These are phyloP conservation scores for Poliocrania exsul DNA, from an alignment of 2,797 vertebrate species.

Conservation along the genomic window DNA sequence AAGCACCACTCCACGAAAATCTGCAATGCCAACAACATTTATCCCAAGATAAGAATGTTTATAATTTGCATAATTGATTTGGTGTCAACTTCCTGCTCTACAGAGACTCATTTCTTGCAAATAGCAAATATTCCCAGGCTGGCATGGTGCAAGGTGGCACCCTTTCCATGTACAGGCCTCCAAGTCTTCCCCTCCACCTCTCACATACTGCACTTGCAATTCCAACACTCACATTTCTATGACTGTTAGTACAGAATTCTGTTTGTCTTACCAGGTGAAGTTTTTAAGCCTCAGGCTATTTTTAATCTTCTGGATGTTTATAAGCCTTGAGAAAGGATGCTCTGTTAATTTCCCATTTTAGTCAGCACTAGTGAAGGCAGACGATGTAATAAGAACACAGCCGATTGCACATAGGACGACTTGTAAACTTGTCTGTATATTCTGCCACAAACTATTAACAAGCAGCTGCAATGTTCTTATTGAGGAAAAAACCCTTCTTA, in stretches of 20 bases:
- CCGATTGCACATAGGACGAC: background rate
- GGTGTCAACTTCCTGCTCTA: background rate
- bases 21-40: background rate
- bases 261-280: background rate
- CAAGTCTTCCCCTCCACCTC: background rate
- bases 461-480: background rate
- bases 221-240: background rate
- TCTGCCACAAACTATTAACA: conserved; percentile 38
- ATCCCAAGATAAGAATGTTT: background rate
- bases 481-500: background rate
- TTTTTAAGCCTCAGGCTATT: conserved; percentile 3
- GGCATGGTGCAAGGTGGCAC: background rate
- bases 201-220: background rate
- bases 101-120: background rate
- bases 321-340: background rate
- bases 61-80: background rate
- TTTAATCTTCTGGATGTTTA: conserved; percentile 31
- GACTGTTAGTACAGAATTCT: background rate
- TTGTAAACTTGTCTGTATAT: conserved; percentile 30
- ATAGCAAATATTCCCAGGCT: background rate
- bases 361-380: conserved; percentile 6
- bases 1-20: background rate
- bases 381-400: background rate
- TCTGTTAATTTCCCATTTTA: conserved; percentile 18
- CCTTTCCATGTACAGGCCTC: background rate